Evolutionary conservation across 2,113 vertebrate genomes (phyloP).

Genomic region (Hystrix brachyura): DNA sequence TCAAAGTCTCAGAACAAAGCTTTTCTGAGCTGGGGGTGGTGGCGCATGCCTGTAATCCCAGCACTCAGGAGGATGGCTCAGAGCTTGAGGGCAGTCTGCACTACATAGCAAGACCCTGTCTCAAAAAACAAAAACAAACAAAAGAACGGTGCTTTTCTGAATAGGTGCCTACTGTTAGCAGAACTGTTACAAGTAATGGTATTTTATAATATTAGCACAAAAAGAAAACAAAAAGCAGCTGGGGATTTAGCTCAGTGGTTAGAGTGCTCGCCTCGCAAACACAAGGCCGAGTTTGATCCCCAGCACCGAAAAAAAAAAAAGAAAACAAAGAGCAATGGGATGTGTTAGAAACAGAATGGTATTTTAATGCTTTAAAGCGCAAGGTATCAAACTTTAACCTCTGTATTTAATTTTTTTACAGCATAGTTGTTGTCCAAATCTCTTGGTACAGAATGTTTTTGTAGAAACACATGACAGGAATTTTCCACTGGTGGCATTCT

Average conservation of each 20-base stretch:
- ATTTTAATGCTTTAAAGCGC: slow-evolving; percentile 42
- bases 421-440: slow-evolving; percentile 97
- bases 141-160: slow-evolving; percentile 51
- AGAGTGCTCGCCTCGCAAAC: too few relatives aligned
- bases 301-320: background rate
- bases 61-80: background rate
- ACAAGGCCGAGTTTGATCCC: background rate
- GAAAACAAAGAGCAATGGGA: background rate
- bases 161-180: slow-evolving; percentile 35
- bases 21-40: background rate
- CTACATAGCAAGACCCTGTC: background rate
- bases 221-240: background rate
- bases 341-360: slow-evolving; percentile 54
- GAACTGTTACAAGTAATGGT: background rate
- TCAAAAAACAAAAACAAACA: background rate
- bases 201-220: slow-evolving; percentile 26
- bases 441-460: slow-evolving; percentile 96
- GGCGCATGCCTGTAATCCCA: background rate
- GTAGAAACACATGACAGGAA: slow-evolving; percentile 94
- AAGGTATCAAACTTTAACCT: slow-evolving; percentile 36
- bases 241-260: too few relatives aligned
- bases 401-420: slow-evolving; percentile 83
- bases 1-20: background rate
- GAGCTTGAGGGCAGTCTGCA: background rate
- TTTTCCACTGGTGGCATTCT: slow-evolving; percentile 95